These are phyloP conservation scores for Istiophorus platypterus DNA, from an alignment of 2,113 vertebrate species.

Conservation along the genomic window DNA sequence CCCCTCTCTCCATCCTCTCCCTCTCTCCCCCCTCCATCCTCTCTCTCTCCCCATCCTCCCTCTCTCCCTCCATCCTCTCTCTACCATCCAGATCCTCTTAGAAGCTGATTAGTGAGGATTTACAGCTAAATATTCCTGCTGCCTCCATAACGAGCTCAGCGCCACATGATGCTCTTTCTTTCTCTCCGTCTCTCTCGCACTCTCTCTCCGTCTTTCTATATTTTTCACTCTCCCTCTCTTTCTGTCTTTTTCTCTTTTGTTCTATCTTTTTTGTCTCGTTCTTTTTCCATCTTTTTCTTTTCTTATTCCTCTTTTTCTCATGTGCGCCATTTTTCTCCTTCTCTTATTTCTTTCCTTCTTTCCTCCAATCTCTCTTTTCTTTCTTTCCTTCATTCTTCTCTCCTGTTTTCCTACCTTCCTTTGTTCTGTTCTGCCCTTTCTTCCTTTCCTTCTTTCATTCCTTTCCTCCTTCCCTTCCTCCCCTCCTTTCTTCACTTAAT, in stretches of 20 bases:
- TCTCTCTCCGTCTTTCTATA: background rate
- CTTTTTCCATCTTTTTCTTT: too few relatives aligned
- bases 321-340: too few relatives aligned
- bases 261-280: too few relatives aligned
- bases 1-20: background rate
- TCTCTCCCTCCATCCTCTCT: background rate
- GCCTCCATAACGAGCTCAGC: slow-evolving; percentile 56
- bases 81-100: slow-evolving; percentile 69
- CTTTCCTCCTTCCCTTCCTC: background rate
- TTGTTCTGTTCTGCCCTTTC: too few relatives aligned
- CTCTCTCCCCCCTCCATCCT: slow-evolving; percentile 1
- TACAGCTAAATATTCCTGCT: slow-evolving; percentile 68
- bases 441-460: too few relatives aligned
- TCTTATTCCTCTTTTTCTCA: too few relatives aligned
- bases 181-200: background rate
- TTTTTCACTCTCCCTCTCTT: too few relatives aligned
- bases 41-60: background rate
- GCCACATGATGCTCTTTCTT: background rate
- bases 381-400: background rate
- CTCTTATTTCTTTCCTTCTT: too few relatives aligned
- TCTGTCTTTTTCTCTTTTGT: too few relatives aligned
- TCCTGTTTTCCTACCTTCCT: background rate
- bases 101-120: slow-evolving; percentile 71
- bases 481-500: too few relatives aligned
- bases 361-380: background rate